These are phyloP conservation scores for Oenanthe oenanthe DNA, from an alignment of 2,113 vertebrate genomes.

Conservation along the genomic window DNA sequence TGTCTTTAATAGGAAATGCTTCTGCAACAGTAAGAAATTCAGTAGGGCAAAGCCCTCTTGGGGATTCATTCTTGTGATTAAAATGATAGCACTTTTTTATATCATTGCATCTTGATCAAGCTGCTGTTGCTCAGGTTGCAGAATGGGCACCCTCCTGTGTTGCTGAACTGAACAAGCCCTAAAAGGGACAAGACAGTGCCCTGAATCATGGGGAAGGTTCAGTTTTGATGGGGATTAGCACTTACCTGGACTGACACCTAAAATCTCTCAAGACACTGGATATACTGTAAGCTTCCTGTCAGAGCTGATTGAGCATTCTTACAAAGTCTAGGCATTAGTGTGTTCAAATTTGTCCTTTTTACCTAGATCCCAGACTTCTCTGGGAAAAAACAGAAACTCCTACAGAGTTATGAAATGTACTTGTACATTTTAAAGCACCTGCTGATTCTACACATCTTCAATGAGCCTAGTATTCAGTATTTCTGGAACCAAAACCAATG, in stretches of 20 bases:
- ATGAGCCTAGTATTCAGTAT: neutral
- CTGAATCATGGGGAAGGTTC: neutral
- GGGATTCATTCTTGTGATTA: neutral
- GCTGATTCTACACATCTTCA: neutral
- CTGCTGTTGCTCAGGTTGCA: neutral
- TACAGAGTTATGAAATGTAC: neutral
- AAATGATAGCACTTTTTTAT: neutral
- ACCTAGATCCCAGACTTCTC: neutral
- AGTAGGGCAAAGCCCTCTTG: neutral
- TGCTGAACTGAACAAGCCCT: neutral
- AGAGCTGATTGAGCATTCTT: neutral
- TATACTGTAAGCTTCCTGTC: neutral
- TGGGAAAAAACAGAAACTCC: neutral
- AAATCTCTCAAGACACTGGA: neutral
- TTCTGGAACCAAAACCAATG: neutral
- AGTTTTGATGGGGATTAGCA: neutral
- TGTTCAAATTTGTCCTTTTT: neutral
- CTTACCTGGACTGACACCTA: neutral
- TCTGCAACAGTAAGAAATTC: neutral
- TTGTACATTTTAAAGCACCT: neutral
- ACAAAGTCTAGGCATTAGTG: neutral
- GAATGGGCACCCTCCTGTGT: neutral
- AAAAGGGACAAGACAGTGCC: neutral
- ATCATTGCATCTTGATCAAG: neutral
- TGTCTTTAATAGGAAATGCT: neutral